Percentiles rank a stretch among this genome's conserved stretches.
Conservation (phyloP, 2,888 invertebrate species). For the Acleris holmiana region DNA sequence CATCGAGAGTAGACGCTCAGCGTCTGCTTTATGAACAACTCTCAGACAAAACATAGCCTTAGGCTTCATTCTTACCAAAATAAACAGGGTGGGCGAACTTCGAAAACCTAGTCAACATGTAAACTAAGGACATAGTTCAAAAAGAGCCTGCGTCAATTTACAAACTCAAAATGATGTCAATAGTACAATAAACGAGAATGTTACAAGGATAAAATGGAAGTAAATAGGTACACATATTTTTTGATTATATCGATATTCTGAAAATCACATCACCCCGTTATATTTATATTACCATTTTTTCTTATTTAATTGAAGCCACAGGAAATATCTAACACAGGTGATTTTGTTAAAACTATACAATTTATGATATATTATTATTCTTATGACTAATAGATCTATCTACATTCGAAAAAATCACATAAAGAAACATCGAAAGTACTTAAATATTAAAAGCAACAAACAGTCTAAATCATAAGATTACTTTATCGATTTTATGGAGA, state of each 20-base stretch:
- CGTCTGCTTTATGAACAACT: slow-evolving; percentile 50
- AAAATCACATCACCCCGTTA: too few relatives aligned
- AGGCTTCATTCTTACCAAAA: slow-evolving; percentile 48
- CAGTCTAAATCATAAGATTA: slow-evolving; percentile 15
- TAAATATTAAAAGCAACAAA: slow-evolving; percentile 18
- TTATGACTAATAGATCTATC: slow-evolving; percentile 8
- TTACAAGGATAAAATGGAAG: too few relatives aligned
- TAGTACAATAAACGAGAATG: too few relatives aligned
- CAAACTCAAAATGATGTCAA: too few relatives aligned
- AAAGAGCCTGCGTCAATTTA: too few relatives aligned
- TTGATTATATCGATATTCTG: too few relatives aligned
- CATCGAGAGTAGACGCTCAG: slow-evolving; percentile 47
- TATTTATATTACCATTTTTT: too few relatives aligned
- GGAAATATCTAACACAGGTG: neutral
- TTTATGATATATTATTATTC: neutral
- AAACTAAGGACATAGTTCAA: too few relatives aligned
- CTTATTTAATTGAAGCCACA: too few relatives aligned
- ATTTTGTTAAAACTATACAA: neutral
- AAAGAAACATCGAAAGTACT: slow-evolving; percentile 3
- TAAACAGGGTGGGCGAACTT: slow-evolving; percentile 35
- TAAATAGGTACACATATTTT: too few relatives aligned
- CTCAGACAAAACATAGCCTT: slow-evolving; percentile 48
- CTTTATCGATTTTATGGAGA: too few relatives aligned
- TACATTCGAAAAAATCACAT: neutral
- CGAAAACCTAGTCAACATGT: neutral